A percentile compares a stretch with the other conserved stretches of the same genome.
Conservation (phyloP, 1,140 invertebrate genomes). For the Pararge aegeria region DNA sequence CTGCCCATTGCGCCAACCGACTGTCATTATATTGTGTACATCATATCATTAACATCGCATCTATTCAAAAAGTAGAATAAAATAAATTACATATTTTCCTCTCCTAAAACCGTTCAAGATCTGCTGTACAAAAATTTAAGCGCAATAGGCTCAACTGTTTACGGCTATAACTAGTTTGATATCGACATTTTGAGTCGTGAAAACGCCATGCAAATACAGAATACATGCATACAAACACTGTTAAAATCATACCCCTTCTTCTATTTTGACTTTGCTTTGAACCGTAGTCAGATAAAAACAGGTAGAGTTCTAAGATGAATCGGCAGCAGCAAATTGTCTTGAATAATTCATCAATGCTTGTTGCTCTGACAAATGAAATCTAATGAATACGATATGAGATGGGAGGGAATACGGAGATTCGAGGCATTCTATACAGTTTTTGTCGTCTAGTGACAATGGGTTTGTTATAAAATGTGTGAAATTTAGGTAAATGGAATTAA, state of each 20-base stretch:
- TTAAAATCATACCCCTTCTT: not conserved
- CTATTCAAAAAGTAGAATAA: no score
- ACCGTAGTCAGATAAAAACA: conserved; percentile 2
- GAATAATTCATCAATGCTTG: conserved; percentile 67
- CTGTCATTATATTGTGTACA: no score
- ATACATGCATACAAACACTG: not conserved
- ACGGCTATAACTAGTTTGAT: not conserved
- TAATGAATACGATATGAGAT: conserved; percentile 65
- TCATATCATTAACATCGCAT: no score
- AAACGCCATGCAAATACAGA: not conserved
- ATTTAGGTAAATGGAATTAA: not conserved
- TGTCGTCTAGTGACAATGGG: conserved; percentile 9
- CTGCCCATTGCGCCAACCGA: no score
- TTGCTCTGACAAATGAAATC: conserved; percentile 62
- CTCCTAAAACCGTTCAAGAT: no score
- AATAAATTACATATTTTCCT: no score
- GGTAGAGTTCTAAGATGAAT: conserved; percentile 28
- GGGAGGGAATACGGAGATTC: conserved; percentile 24
- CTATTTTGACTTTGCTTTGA: not conserved
- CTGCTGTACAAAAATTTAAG: no score
- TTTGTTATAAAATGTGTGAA: conserved; percentile 11
- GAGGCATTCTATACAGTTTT: conserved; percentile 13
- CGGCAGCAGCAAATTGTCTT: conserved; percentile 56
- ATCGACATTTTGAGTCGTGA: not conserved
- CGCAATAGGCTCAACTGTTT: no score